Conservation (phyloP, 2,797 vertebrate genomes). For the Peromyscus nudipes region DNA sequence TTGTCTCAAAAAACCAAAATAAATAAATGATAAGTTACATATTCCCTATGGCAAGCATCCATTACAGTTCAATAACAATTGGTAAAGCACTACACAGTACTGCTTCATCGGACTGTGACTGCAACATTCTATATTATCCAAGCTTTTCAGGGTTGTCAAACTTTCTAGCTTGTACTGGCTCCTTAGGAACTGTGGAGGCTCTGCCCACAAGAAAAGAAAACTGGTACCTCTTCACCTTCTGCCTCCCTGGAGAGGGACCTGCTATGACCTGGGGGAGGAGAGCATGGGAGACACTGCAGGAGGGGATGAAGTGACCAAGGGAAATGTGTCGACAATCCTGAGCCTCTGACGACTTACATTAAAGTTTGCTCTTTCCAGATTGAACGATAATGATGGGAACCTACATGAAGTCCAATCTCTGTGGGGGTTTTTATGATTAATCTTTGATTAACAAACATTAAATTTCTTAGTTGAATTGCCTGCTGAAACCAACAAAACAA, state of each 20-base stretch:
- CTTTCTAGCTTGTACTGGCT: background rate
- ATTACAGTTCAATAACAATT: background rate
- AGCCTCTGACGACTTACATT: background rate
- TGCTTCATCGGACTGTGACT: background rate
- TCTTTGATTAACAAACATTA: slow-evolving; percentile 64
- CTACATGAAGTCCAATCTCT: background rate
- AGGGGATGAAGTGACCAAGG: background rate
- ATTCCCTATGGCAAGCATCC: background rate
- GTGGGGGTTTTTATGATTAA: background rate
- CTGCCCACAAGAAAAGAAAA: background rate
- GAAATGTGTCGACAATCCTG: background rate
- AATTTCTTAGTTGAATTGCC: slow-evolving; percentile 52
- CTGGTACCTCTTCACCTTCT: background rate
- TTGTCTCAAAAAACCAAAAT: too few relatives aligned
- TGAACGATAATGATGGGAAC: background rate
- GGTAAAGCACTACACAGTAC: background rate
- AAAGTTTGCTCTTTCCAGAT: background rate
- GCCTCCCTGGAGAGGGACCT: background rate
- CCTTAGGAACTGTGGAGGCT: background rate
- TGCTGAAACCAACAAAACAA: slow-evolving; percentile 63
- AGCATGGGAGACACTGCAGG: background rate
- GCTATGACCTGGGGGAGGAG: background rate
- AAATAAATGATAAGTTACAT: background rate
- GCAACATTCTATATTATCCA: background rate
- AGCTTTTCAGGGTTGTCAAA: background rate